These are phyloP conservation scores for Lycodopsis pacificus DNA, from an alignment of 2,797 vertebrate genomes.

Conservation along the genomic window DNA sequence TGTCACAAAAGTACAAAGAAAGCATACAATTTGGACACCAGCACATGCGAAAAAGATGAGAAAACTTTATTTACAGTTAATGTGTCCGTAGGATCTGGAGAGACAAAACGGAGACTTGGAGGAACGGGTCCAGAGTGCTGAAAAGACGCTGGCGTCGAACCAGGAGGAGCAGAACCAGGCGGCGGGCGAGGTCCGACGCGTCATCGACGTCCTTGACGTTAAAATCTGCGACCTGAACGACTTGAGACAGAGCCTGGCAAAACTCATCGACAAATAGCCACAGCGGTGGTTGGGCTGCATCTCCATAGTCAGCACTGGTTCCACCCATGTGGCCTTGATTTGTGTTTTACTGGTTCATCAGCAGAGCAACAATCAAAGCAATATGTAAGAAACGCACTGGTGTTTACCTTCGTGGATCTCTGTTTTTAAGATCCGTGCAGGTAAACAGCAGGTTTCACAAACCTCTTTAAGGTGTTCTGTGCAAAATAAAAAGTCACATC, in stretches of 20 bases:
- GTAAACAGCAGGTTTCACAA: slow-evolving; percentile 21
- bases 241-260: slow-evolving; percentile 90
- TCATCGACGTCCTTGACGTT: slow-evolving; percentile 90
- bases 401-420: slow-evolving; percentile 34
- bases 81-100: slow-evolving; percentile 85
- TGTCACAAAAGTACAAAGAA: neutral
- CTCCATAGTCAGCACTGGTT: slow-evolving; percentile 54
- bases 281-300: slow-evolving; percentile 55
- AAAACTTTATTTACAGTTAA: neutral
- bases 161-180: slow-evolving; percentile 83
- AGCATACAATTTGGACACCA: neutral
- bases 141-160: slow-evolving; percentile 86
- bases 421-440: slow-evolving; percentile 34
- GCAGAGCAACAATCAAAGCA: slow-evolving; percentile 44
- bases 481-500: slow-evolving; percentile 29
- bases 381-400: slow-evolving; percentile 7
- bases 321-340: slow-evolving; percentile 39
- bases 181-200: slow-evolving; percentile 84
- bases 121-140: slow-evolving; percentile 83
- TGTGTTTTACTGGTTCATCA: slow-evolving; percentile 27
- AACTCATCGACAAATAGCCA: slow-evolving; percentile 87
- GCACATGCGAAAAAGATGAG: neutral
- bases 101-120: slow-evolving; percentile 88
- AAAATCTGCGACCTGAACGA: slow-evolving; percentile 93
- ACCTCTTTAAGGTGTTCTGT: slow-evolving; percentile 42